These are phyloP conservation scores for Eonycteris spelaea DNA, from an alignment of 2,113 vertebrate species.

Conservation along the genomic window DNA sequence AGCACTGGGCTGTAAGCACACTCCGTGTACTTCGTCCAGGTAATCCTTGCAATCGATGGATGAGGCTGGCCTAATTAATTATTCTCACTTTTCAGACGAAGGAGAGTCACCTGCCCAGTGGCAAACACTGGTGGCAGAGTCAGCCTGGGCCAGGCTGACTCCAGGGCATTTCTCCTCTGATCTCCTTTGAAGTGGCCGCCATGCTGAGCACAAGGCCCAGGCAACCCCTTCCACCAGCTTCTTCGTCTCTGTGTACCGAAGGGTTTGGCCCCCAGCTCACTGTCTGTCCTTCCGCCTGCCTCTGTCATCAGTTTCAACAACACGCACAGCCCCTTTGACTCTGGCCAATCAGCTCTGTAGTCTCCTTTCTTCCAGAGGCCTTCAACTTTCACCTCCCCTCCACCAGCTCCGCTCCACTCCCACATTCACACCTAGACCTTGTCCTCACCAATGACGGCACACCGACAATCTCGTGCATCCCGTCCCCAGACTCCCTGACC, in stretches of 20 bases:
- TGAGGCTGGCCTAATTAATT: no score
- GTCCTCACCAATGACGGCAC: background rate
- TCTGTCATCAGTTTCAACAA: background rate
- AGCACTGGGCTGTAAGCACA: background rate
- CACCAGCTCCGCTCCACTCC: background rate
- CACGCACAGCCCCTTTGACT: accelerated
- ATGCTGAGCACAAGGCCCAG: accelerated
- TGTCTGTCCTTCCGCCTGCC: background rate
- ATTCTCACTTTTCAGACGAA: background rate
- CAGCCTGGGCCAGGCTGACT: background rate
- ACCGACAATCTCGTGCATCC: background rate
- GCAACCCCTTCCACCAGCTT: no score
- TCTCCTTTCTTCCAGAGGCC: background rate
- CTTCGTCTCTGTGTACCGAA: accelerated
- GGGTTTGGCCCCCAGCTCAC: accelerated
- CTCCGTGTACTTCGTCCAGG: background rate
- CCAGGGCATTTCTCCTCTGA: background rate
- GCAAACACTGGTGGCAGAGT: background rate
- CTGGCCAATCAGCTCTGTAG: background rate
- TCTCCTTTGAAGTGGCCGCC: accelerated
- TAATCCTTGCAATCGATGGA: background rate
- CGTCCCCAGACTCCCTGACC: background rate
- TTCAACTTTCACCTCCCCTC: background rate
- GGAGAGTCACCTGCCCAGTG: background rate
- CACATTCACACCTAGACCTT: background rate